phyloP scores from a whole-genome alignment of 2,797 vertebrate species.

The Rhinoraja longicauda region DNA sequence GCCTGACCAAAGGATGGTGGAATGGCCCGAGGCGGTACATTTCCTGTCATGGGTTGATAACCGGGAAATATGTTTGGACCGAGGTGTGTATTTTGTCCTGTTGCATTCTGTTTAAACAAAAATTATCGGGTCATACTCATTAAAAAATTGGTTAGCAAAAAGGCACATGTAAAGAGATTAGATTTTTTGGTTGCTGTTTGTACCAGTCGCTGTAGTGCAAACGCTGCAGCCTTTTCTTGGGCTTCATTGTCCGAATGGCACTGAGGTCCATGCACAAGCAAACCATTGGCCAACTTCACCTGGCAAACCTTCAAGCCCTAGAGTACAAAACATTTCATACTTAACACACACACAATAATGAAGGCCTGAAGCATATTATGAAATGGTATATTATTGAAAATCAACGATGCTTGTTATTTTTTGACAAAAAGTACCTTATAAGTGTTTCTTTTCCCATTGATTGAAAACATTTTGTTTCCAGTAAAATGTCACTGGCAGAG shows the following conservation, averaged over 20 bases:
- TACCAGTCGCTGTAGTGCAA: slow-evolving; percentile 87
- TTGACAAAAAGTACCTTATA: background rate
- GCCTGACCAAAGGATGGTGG: slow-evolving; percentile 71
- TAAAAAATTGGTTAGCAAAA: background rate
- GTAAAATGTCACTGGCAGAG: background rate
- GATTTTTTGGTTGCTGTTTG: slow-evolving; percentile 43
- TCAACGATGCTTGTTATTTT: background rate
- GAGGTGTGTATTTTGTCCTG: slow-evolving; percentile 75
- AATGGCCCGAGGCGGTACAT: slow-evolving; percentile 65
- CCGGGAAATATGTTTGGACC: slow-evolving; percentile 72
- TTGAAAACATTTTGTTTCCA: background rate
- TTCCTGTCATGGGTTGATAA: slow-evolving; percentile 64
- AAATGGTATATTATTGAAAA: background rate
- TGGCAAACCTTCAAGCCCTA: slow-evolving; percentile 83
- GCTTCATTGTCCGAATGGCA: slow-evolving; percentile 87
- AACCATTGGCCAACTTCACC: slow-evolving; percentile 84
- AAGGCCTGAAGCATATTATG: slow-evolving; percentile 20
- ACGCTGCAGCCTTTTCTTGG: slow-evolving; percentile 87
- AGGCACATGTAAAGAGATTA: slow-evolving; percentile 36
- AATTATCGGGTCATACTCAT: background rate
- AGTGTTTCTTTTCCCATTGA: background rate
- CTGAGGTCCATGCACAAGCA: slow-evolving; percentile 82
- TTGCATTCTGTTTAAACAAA: slow-evolving; percentile 62
- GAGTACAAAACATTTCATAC: slow-evolving; percentile 37
- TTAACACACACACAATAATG: background rate